Evolutionary conservation across 2,888 invertebrate genomes (phyloP).

Genomic region (Polydrusus cervinus): DNA sequence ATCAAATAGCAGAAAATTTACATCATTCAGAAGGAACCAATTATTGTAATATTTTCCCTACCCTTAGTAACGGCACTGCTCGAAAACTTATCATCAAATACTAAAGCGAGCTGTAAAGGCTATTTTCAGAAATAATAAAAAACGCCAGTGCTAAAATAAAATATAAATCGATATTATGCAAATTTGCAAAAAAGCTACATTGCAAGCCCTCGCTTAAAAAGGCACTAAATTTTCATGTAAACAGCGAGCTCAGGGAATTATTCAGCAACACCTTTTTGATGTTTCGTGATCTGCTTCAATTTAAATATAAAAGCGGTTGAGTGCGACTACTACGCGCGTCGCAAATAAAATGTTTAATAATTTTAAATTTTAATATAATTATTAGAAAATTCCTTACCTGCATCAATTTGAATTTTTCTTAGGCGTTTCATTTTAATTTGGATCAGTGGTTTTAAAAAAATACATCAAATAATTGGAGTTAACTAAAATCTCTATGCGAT

Average conservation of each 20-base stretch:
- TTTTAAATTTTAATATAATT: too few species aligned
- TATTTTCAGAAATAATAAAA: conserved; percentile 12
- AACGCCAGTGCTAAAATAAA: conserved; percentile 10
- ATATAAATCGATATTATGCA: conserved; percentile 23
- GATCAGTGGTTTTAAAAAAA: background rate
- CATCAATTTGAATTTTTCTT: too few species aligned
- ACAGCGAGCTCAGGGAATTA: background rate
- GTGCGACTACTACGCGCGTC: too few species aligned
- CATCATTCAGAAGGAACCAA: too few species aligned
- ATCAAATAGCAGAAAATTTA: too few species aligned
- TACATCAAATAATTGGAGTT: too few species aligned
- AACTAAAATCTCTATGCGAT: too few species aligned
- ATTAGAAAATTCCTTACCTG: too few species aligned
- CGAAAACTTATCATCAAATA: conserved; percentile 4
- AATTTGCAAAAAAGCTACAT: conserved; percentile 15
- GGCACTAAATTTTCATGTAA: conserved; percentile 8
- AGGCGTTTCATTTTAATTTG: too few species aligned
- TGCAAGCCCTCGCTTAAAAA: background rate
- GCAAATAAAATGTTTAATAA: too few species aligned
- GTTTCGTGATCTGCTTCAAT: background rate
- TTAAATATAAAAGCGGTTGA: background rate
- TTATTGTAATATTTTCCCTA: too few species aligned
- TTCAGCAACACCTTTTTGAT: background rate
- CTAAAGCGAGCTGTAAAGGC: background rate
- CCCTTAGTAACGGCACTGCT: background rate